Evolutionary conservation across 2,797 vertebrate genomes (phyloP).

Genomic region (Todus mexicanus): DNA sequence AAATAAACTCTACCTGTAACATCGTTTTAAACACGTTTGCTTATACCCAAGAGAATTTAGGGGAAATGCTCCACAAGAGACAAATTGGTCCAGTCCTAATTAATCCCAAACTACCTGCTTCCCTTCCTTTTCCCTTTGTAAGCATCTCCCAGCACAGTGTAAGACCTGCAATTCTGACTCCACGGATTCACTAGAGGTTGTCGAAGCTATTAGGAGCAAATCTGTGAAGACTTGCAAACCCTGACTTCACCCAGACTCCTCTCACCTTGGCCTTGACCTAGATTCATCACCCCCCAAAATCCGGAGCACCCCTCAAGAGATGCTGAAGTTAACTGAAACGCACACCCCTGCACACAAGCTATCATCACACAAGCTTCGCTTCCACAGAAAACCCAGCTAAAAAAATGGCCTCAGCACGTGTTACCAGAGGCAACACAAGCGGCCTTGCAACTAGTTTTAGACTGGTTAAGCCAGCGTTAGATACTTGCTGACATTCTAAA

Average conservation of each 20-base stretch:
- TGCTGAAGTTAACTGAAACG: not conserved
- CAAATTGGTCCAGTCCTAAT: not conserved
- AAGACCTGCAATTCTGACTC: not conserved
- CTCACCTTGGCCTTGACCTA: conserved; percentile 11
- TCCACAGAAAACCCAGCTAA: not conserved
- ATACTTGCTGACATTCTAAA: not conserved
- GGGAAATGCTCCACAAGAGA: not conserved
- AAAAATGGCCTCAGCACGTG: not conserved
- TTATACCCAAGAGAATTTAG: not conserved
- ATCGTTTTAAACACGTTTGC: not conserved
- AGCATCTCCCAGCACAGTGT: accelerated
- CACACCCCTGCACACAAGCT: too few species aligned
- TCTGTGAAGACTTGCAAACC: not conserved
- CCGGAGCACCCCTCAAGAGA: not conserved
- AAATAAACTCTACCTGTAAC: not conserved
- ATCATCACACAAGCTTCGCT: not conserved
- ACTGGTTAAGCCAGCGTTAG: not conserved
- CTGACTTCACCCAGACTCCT: not conserved
- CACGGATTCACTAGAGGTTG: not conserved
- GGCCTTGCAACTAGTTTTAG: not conserved
- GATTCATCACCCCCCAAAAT: not conserved
- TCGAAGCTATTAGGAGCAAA: not conserved
- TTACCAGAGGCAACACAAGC: not conserved
- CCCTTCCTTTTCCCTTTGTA: not conserved
- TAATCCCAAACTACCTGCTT: not conserved